Percentiles rank a stretch among this genome's conserved stretches.
Evolutionary conservation across 1,140 invertebrate species (phyloP).

Genomic region (Bombus pascuorum): DNA sequence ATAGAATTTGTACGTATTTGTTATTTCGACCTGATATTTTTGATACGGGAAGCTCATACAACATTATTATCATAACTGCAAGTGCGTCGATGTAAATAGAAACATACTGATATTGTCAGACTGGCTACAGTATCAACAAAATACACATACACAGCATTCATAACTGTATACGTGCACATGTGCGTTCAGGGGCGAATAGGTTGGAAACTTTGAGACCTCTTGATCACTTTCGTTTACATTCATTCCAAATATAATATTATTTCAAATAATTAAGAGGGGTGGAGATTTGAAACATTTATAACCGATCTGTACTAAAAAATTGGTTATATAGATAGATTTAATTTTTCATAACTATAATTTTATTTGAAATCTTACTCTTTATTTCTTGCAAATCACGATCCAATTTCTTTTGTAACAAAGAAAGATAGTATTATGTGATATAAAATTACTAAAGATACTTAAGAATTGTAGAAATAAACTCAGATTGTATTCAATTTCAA

Average conservation of each 20-base stretch:
- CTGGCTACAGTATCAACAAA: conserved; percentile 30
- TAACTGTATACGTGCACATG: neutral
- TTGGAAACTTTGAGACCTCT: neutral
- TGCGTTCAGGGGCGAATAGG: conserved; percentile 15
- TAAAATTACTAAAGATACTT: neutral
- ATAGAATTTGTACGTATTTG: conserved; percentile 13
- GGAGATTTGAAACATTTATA: neutral
- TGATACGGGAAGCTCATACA: neutral
- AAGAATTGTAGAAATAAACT: neutral
- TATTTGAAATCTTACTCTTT: too few relatives aligned
- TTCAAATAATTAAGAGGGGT: neutral
- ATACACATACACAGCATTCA: neutral
- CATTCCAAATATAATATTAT: neutral
- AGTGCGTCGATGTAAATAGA: conserved; percentile 33
- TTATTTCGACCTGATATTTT: conserved; percentile 7
- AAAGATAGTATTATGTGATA: neutral
- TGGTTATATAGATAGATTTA: too few relatives aligned
- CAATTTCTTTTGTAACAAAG: neutral
- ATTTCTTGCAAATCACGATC: neutral
- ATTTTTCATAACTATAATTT: neutral
- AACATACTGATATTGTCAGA: conserved; percentile 24
- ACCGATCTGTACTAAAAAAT: neutral
- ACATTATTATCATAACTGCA: conserved; percentile 2
- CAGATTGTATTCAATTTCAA: neutral
- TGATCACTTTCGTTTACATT: neutral